Evolutionary conservation across 2,113 vertebrate genomes (phyloP), one percentile per base, ranked within the genome.

Genomic region (Mastomys coucha): DNA sequence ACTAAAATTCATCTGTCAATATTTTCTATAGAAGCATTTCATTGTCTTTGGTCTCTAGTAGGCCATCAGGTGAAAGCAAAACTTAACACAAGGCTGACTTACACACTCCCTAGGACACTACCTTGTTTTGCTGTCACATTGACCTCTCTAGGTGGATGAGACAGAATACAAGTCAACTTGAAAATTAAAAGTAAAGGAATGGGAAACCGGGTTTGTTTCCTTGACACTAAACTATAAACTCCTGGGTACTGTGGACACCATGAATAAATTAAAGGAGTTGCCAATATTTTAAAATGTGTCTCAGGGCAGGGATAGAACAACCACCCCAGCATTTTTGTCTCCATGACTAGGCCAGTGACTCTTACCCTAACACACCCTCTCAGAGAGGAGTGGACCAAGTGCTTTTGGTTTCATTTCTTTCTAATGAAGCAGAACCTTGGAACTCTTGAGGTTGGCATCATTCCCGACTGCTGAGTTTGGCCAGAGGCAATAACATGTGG

Each of bases 381-480:
- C 85, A 77, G 28, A 94, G 80, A 90, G 60, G 31, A 28, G 76
- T 78, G 53, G 33, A 13, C 60, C 42, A 80, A 77, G 39, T 72
- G 58, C 42, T 81, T 39, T 28, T 95, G 51, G 51, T 87, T 19
- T 67, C 42, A 42, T 89, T 91, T 90, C 70, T 76, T 91, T 96
- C 70, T 85, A 94, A 97, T 53, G 81, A 92, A 93, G 58, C 33
- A 72, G 7, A 97, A 56, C 51, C 69, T 42, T 65, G 78, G 63
- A 33, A 65, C 94, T 95, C 11, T 72, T 72, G 65, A 67, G 77
- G 85, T 96, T 95, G 72, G 51, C 92, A 92, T 85, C 53, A 89
- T 94, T 89, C 80, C 39, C 89, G 51, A 36, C 81, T 91, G 39
- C 51, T 80, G 42, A 97, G 60, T 19, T 95, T 93, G 80, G 75